Evolutionary conservation across 37 sponge, comb jelly and placozoan genomes (phyloP).

Genomic region (Chondrosia reniformis): DNA sequence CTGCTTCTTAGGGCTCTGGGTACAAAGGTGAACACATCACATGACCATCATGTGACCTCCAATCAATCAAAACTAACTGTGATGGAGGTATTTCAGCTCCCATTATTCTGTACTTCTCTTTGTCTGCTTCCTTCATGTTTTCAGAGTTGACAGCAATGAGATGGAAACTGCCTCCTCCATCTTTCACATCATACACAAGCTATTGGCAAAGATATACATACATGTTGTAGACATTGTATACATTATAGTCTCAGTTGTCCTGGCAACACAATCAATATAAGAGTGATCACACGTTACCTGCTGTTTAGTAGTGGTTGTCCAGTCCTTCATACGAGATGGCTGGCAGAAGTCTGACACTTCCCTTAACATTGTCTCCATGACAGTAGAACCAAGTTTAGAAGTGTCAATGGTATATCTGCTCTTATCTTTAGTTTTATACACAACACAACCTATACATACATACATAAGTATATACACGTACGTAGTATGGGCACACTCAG

Average conservation of each 20-base stretch:
- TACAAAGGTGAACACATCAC: not conserved
- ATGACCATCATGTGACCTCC: not conserved
- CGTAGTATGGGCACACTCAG: not conserved
- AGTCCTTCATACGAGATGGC: conserved; percentile 48
- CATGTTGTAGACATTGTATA: not conserved
- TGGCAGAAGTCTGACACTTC: conserved; percentile 80
- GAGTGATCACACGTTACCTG: too few species aligned
- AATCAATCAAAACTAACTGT: conserved; percentile 24
- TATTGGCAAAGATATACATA: not conserved
- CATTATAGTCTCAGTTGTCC: not conserved
- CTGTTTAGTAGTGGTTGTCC: conserved; percentile 23
- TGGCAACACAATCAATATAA: not conserved
- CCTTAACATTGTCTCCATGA: conserved; percentile 79
- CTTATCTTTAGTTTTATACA: not conserved
- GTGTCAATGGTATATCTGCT: conserved; percentile 27
- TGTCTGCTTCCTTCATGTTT: conserved; percentile 38
- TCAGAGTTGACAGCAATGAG: conserved; percentile 66
- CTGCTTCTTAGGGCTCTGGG: conserved; percentile 53
- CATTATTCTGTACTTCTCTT: conserved; percentile 37
- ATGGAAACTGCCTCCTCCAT: conserved; percentile 53
- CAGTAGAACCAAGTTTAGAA: conserved; percentile 62
- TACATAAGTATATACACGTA: not conserved
- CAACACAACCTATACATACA: not conserved
- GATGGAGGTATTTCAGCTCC: conserved; percentile 60
- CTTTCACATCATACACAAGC: conserved; percentile 34